phyloP scores from a whole-genome alignment of 2,797 vertebrate genomes.

The Phalanger gymnotis region DNA sequence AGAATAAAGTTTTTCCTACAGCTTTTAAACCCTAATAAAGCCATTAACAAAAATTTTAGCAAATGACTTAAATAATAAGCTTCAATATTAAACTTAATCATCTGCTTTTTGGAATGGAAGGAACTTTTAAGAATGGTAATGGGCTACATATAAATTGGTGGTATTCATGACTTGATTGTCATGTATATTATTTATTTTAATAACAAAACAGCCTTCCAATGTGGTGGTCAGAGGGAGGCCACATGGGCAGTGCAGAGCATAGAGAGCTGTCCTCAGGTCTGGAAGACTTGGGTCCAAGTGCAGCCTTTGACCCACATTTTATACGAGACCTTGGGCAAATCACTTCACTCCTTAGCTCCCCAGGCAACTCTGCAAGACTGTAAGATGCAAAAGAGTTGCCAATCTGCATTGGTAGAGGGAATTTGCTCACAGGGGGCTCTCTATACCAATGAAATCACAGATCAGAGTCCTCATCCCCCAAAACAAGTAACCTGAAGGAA shows the following conservation, averaged over 20 bases:
- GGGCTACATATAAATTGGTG: background rate
- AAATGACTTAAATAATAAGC: slow-evolving; percentile 13
- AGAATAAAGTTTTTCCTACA: slow-evolving; percentile 28
- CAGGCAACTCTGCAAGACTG: background rate
- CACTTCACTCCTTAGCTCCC: background rate
- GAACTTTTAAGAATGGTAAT: slow-evolving; percentile 32
- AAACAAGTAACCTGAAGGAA: slow-evolving; percentile 29
- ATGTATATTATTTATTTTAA: too few species aligned
- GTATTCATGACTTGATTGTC: background rate
- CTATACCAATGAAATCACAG: background rate
- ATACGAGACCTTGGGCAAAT: background rate
- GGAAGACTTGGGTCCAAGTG: background rate
- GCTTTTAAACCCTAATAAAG: slow-evolving; percentile 10
- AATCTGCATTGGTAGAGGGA: background rate
- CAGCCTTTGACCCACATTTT: background rate
- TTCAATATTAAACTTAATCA: slow-evolving; percentile 30
- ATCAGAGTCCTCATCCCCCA: background rate
- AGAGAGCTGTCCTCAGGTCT: background rate
- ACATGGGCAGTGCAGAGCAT: background rate
- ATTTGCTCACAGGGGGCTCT: background rate
- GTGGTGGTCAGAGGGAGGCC: background rate
- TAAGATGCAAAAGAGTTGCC: background rate
- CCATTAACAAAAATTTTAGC: background rate
- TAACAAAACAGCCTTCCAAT: background rate
- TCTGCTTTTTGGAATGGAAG: slow-evolving; percentile 30